Evolutionary conservation across 2,797 vertebrate genomes (phyloP), one percentile per base, ranked within the genome.

Genomic region (Lycodopsis pacificus): DNA sequence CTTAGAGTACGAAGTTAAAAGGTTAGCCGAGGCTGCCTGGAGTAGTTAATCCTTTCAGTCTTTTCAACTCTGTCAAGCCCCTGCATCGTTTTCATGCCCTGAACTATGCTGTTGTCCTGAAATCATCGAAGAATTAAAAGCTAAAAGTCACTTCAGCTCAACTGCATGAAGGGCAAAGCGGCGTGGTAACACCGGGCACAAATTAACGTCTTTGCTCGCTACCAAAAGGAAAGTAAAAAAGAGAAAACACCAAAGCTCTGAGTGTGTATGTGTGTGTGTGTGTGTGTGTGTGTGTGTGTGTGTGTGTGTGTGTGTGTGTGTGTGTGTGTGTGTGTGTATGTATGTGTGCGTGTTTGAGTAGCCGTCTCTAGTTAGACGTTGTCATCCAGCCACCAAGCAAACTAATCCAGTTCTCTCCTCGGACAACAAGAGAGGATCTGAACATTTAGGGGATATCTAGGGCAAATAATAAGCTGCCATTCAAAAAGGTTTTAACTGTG

Each of bases 381-480:
- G 67, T 72, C 61, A 67, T 63, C 68, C 54, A 53, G 48, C 68
- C 66, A 58, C 4, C 14, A 67, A 84, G 65, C 64, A 83, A 79
- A 82, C 67, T 68, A 76, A 75, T 69, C 70, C 65, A 64, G 44
- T n/a, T 76, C 40, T 70, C 66, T 69, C 38, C 46, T 71, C 8
- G 22, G 71, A 62, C 71, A 71, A 49, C 46, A 62, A 49, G 11
- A 62, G 65, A 73, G 59, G 65, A 78, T 58, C 64, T 62, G 69
- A 87, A 76, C 54, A 76, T 85, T 85, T 82, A 63, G 51, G 61
- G 73, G 76, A 74, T 78, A 66, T 73, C 48, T 49, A 42, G 56
- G 79, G 74, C 78, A 91, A 93, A 93, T 88, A 92, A 89, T 88
- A 87, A 89, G 83, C 87, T 92, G 91, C 87, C 92, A 93, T 88